Conservation (phyloP, 1,140 invertebrate species). For the Artemia franciscana region DNA sequence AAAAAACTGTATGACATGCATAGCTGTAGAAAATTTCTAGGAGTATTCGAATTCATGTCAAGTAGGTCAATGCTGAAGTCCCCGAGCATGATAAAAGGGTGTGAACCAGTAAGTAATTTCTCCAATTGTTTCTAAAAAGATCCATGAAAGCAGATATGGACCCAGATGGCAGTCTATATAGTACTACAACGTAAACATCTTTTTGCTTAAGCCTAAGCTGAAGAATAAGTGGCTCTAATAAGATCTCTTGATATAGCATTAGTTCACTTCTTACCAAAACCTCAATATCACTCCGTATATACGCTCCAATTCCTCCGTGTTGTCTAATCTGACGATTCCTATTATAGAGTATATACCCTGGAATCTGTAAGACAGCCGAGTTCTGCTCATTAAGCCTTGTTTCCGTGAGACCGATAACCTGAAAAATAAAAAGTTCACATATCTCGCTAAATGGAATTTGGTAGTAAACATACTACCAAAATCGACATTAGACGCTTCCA, state of each 20-base stretch:
- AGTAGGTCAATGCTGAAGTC: neutral
- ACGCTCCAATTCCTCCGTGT: too few species aligned
- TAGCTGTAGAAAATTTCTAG: neutral
- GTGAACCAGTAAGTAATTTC: neutral
- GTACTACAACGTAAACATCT: neutral
- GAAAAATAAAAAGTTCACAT: too few species aligned
- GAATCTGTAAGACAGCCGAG: too few species aligned
- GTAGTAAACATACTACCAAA: too few species aligned
- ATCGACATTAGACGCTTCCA: too few species aligned
- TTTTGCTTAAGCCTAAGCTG: neutral
- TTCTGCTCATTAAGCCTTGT: too few species aligned
- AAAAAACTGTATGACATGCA: neutral
- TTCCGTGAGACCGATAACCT: too few species aligned
- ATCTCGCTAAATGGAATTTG: too few species aligned
- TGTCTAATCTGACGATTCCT: too few species aligned
- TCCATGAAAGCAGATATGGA: neutral
- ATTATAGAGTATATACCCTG: too few species aligned
- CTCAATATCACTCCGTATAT: too few species aligned
- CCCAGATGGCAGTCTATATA: neutral
- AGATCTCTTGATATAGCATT: neutral
- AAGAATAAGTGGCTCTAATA: neutral
- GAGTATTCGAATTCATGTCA: neutral
- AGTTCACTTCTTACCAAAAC: neutral
- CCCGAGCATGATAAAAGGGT: neutral
- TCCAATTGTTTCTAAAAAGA: neutral